Conservation (phyloP, 2,888 invertebrate genomes). For the Melikaiella ostensackeni region DNA sequence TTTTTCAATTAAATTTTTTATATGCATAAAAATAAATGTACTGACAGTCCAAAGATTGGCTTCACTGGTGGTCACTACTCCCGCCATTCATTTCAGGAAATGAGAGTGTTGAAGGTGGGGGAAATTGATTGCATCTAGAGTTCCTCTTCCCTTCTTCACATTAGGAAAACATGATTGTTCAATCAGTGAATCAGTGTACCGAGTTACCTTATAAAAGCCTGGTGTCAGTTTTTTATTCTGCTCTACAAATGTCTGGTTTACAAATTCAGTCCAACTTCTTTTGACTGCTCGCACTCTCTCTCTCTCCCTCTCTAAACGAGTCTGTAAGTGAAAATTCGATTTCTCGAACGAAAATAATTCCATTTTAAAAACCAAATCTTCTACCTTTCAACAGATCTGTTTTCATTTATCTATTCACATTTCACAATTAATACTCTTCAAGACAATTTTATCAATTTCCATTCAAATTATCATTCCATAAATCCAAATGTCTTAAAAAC, state of each 20-base stretch:
- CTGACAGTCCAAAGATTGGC: neutral
- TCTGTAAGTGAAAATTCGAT: neutral
- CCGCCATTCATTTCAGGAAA: constrained; percentile 5
- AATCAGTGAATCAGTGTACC: neutral
- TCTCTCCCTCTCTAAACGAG: neutral
- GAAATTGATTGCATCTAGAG: neutral
- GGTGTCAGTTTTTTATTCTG: neutral
- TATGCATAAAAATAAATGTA: neutral
- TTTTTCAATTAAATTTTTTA: neutral
- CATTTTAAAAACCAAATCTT: neutral
- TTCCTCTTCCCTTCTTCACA: constrained; percentile 24
- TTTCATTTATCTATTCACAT: neutral
- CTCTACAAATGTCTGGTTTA: neutral
- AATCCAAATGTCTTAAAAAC: too few species aligned
- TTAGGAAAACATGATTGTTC: constrained; percentile 7
- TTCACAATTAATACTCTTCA: neutral
- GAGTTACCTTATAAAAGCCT: constrained; percentile 17
- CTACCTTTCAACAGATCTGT: neutral
- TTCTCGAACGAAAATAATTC: neutral
- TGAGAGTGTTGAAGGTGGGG: constrained; percentile 17
- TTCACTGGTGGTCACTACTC: constrained; percentile 19
- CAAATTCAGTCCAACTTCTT: neutral
- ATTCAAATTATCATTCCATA: neutral
- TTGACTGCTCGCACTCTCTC: neutral
- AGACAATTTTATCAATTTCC: neutral